Evolutionary conservation across 1,140 invertebrate species (phyloP), one percentile per base, ranked within the genome.

Genomic region (Tigriopus japonicus): DNA sequence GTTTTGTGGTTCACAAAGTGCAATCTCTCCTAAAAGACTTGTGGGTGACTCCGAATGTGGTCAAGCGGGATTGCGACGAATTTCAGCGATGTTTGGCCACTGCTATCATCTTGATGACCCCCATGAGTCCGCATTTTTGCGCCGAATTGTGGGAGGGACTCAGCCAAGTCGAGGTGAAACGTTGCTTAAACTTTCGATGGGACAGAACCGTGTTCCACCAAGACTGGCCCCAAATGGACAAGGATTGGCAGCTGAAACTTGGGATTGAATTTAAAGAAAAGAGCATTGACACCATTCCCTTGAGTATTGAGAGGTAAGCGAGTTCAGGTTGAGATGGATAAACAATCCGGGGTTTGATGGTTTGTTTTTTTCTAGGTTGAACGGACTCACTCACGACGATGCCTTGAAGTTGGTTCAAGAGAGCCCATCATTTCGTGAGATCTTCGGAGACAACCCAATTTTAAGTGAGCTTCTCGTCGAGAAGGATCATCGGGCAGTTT

Each of bases 131-230:
- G 9, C 85, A 90, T 71, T 93, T 93, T 70, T 80, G 86, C 10
- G 87, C 84, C 0, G 87, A 94, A 72, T 72, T 94, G 35, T 96
- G 91, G 92, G 73, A 78, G 35, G 86, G 80, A 40, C 82, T 91
- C 67, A 59, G 41, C 28, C 63, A 52, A 41, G 53, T 59, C 42
- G 45, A 53, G 15, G 28, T 54, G 12, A 55, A 52, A 54, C 12
- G 63, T n/a, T 42, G 51, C 49, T 49, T 24, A 42, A 59, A 52
- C 21, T 49, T n/a, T 56, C 51, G 40, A 1, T 42, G 40, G 73
- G 65, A 70, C 19, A 65, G 66, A 56, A 59, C 65, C 60, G 71
- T 77, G 23, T 67, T 73, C 56, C 67, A 72, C 19, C 75, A 77
- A 66, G 73, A 67, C 5, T 94, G 89, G 89, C 90, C 91, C 1